Evolutionary conservation across 2,888 invertebrate species (phyloP), one percentile per base, ranked within the genome.

Genomic region (Nephrotoma flavescens): DNA sequence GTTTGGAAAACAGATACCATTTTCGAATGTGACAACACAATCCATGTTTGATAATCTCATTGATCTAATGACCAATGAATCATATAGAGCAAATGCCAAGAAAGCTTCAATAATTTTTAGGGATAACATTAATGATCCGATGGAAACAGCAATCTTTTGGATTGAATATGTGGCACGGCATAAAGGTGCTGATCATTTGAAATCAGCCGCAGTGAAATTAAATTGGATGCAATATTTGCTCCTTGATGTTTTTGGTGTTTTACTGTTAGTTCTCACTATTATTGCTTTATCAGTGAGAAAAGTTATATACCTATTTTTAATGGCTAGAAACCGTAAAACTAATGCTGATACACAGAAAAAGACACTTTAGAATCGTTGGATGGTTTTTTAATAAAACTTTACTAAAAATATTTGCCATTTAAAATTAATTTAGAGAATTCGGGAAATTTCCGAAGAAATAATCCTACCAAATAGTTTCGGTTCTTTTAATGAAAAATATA

Each of bases 71-170:
- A 88, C 89, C 1, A 90, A 92, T 87, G 90, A 91, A 0, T 89
- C 88, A 11, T 92, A 92, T 88, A 91, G 89, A 88, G 90, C 90
- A 15, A 90, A 91, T 87, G 92, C 92, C 0, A 89, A 92, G 88
- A 91, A 92, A 88, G 89, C 92, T 0, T 93, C 93, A 0, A 89
- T 89, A 31, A 89, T 92, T n/a, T 94, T 93, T 89, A 91, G 91
- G 44, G 94, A 94, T 89, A 92, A 93, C 89, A 93, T 93, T 0
- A 90, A 93, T 87, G 92, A 92, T 87, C 93, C 94, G 0, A 89
- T 94, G 89, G 93, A 94, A 4, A 93, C 93, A 84, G 93, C 94
- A 11, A 91, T 93, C 86, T 94, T 92, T 89, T 94, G 94, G 94
- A 92, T 94, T 47, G 94, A 94, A 89, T 94, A 94, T 89, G 92